Conservation (phyloP, 2,113 vertebrate species). For the Leucopsar rothschildi region DNA sequence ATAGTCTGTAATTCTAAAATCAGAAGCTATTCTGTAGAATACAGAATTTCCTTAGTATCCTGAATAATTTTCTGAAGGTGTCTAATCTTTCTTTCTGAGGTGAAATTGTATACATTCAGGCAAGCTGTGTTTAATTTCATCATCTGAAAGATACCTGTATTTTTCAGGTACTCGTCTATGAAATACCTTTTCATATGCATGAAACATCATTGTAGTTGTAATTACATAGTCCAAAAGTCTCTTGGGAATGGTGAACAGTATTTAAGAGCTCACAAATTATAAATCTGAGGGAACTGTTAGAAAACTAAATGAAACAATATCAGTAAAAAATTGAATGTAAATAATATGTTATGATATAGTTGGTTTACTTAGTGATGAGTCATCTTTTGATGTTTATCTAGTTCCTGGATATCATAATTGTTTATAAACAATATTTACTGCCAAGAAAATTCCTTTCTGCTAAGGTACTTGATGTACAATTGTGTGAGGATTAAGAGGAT, state of each 20-base stretch:
- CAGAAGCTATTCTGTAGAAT: not conserved
- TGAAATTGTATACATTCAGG: not conserved
- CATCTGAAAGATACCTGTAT: not conserved
- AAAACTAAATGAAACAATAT: not conserved
- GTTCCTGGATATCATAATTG: not conserved
- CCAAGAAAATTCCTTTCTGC: not conserved
- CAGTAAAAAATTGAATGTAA: not conserved
- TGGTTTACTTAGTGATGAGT: not conserved
- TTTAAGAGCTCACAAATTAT: not conserved
- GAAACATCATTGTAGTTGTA: not conserved
- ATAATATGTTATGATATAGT: not conserved
- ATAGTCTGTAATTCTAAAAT: not conserved
- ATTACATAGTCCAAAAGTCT: not conserved
- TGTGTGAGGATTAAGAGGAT: not conserved
- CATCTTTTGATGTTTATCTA: not conserved
- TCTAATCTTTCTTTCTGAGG: not conserved
- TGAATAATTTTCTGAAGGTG: not conserved
- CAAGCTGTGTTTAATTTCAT: not conserved
- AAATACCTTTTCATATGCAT: not conserved
- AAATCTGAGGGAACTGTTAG: not conserved
- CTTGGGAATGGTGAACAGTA: not conserved
- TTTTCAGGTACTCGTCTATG: not conserved
- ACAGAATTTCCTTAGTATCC: not conserved
- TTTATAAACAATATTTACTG: not conserved
- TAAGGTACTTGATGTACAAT: rapidly evolving